A percentile compares a stretch with the other conserved stretches of the same genome.
Conservation (phyloP, 2,888 invertebrate genomes). For the Melangyna quadrimaculata region DNA sequence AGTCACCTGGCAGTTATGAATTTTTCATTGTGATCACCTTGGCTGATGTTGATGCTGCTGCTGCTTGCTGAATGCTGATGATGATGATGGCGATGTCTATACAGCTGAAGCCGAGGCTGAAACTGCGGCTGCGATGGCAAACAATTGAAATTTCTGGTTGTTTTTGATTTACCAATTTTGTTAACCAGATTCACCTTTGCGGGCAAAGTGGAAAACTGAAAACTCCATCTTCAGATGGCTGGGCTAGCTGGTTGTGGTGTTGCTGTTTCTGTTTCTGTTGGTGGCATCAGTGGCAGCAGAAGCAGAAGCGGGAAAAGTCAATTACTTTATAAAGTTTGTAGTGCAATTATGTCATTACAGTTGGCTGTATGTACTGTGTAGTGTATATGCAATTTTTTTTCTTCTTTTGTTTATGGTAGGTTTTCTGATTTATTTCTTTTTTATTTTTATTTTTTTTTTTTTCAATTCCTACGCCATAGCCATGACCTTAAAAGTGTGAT, state of each 20-base stretch:
- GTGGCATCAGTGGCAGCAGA: slow-evolving; percentile 15
- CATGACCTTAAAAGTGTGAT: slow-evolving; percentile 71
- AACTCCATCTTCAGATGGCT: slow-evolving; percentile 54
- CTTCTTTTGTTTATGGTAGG: slow-evolving; percentile 4
- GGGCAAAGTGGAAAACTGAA: slow-evolving; percentile 66
- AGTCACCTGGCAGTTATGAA: slow-evolving; percentile 61
- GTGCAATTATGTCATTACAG: slow-evolving; percentile 70
- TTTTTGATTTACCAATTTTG: slow-evolving; percentile 67
- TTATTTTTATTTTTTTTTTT: slow-evolving; percentile 2
- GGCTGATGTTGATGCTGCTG: slow-evolving; percentile 24
- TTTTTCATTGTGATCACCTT: slow-evolving; percentile 61
- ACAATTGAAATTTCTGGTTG: slow-evolving; percentile 66
- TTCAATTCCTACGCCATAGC: slow-evolving; percentile 50
- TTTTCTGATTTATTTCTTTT: background rate
- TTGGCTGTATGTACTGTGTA: slow-evolving; percentile 6
- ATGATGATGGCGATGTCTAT: slow-evolving; percentile 4
- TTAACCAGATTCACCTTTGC: slow-evolving; percentile 69
- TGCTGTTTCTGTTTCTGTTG: background rate
- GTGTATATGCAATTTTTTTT: slow-evolving; percentile 17
- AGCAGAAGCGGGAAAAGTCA: slow-evolving; percentile 69
- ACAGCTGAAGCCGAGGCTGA: background rate
- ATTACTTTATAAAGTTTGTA: slow-evolving; percentile 68
- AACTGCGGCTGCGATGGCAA: slow-evolving; percentile 34
- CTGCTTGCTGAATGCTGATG: slow-evolving; percentile 14
- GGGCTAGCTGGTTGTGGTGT: background rate